These are phyloP conservation scores for Melanotaenia pygmaea DNA, from an alignment of 2,797 vertebrate species.

Conservation along the genomic window DNA sequence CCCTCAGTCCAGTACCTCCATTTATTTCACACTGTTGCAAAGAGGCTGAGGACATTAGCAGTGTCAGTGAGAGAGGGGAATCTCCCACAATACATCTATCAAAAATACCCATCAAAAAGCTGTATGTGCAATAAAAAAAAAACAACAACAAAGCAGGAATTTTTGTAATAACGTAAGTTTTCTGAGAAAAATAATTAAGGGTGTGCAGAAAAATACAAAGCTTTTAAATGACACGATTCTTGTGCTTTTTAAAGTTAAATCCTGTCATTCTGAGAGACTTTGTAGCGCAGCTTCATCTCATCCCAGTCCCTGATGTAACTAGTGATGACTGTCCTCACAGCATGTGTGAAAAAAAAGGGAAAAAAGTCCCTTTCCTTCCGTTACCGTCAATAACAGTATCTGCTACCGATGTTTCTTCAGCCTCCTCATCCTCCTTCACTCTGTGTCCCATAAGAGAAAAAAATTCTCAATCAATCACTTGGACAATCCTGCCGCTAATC, in stretches of 20 bases:
- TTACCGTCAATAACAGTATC: conserved; percentile 43
- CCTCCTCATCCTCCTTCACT: conserved; percentile 30
- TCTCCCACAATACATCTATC: conserved; percentile 27
- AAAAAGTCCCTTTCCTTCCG: conserved; percentile 42
- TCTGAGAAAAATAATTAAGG: not conserved
- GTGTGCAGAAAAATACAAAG: not conserved
- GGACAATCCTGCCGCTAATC: conserved; percentile 28
- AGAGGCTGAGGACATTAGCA: conserved; percentile 44
- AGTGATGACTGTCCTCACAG: conserved; percentile 1
- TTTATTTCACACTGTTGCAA: conserved; percentile 49
- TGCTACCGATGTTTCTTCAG: conserved; percentile 11
- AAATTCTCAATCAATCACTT: conserved; percentile 34
- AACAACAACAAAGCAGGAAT: not conserved
- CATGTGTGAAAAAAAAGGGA: not conserved
- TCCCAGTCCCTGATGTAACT: conserved; percentile 17
- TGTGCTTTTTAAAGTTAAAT: not conserved
- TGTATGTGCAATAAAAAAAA: not conserved
- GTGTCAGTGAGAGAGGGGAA: conserved; percentile 23
- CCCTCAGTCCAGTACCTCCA: conserved; percentile 51
- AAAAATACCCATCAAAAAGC: not conserved
- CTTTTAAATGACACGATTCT: not conserved
- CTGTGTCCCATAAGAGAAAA: conserved; percentile 16
- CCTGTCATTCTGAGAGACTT: not conserved
- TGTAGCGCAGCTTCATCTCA: not conserved
- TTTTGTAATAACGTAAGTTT: not conserved